A percentile compares a stretch with the other conserved stretches of the same genome.
phyloP scores from a whole-genome alignment of 1,140 invertebrate genomes.

The Aphelinus atriplicis region DNA sequence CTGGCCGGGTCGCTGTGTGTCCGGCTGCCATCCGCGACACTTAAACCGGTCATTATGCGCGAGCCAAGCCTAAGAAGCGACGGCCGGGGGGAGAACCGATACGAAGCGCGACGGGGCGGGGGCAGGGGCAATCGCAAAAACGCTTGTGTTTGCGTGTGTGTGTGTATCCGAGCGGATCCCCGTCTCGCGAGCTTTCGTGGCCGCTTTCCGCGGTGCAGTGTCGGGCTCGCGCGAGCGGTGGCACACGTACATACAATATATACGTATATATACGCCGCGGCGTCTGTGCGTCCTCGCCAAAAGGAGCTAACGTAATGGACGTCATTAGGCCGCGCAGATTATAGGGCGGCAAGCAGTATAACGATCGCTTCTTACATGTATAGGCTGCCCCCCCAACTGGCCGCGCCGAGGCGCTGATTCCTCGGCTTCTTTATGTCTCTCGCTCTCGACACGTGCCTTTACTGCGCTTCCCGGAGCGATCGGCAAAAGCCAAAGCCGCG shows the following conservation, averaged over 20 bases:
- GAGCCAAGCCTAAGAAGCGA: slow-evolving; percentile 28
- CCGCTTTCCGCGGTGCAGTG: too few relatives aligned
- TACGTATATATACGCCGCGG: background rate
- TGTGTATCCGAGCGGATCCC: too few relatives aligned
- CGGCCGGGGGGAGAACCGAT: slow-evolving; percentile 12
- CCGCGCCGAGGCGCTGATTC: background rate
- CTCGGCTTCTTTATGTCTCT: background rate
- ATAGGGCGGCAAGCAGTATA: slow-evolving; percentile 66
- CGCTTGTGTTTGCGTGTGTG: slow-evolving; percentile 15
- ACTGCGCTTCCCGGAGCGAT: slow-evolving; percentile 23
- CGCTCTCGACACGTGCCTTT: background rate
- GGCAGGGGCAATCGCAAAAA: background rate
- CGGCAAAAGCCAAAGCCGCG: background rate
- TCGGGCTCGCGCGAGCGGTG: too few relatives aligned
- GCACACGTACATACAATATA: background rate
- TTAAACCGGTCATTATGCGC: slow-evolving; percentile 35
- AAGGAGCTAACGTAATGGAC: slow-evolving; percentile 63
- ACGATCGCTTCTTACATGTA: slow-evolving; percentile 64
- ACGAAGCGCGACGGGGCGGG: background rate
- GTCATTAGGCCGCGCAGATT: slow-evolving; percentile 67
- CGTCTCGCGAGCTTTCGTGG: too few relatives aligned
- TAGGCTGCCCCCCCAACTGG: slow-evolving; percentile 57
- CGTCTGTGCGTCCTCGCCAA: too few relatives aligned
- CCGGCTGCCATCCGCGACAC: slow-evolving; percentile 1
- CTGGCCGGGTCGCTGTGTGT: background rate